phyloP scores from a whole-genome alignment of 2,888 invertebrate species.

The Deilephila porcellus region DNA sequence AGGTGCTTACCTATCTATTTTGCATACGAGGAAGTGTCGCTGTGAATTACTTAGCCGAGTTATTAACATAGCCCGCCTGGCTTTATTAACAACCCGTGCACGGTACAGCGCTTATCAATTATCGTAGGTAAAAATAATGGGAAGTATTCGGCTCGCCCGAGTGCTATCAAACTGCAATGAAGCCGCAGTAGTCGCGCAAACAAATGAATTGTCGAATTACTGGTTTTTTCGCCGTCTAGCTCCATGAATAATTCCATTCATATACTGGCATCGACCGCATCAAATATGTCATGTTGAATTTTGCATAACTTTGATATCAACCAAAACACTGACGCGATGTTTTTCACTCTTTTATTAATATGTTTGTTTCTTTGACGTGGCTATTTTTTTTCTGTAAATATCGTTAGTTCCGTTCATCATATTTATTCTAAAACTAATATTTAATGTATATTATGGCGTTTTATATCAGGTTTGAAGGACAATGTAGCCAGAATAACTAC shows the following conservation, averaged over 20 bases:
- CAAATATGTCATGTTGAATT: constrained; percentile 79
- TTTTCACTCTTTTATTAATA: not conserved
- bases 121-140: constrained; percentile 55
- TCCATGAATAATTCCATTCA: constrained; percentile 81
- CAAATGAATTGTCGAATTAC: constrained; percentile 78
- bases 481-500: too few species aligned
- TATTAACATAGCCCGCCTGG: constrained; percentile 49
- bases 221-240: constrained; percentile 75
- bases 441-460: too few species aligned
- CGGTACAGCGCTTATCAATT: constrained; percentile 28
- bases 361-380: not conserved
- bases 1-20: constrained; percentile 63
- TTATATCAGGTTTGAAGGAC: too few species aligned
- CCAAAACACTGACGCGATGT: constrained; percentile 67
- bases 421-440: too few species aligned
- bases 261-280: constrained; percentile 78
- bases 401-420: too few species aligned
- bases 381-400: too few species aligned
- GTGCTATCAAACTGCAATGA: constrained; percentile 64
- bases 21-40: constrained; percentile 67
- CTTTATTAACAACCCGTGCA: constrained; percentile 2
- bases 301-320: constrained; percentile 77
- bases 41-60: constrained; percentile 49
- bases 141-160: constrained; percentile 51
- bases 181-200: constrained; percentile 72